Conservation (phyloP, 2,113 vertebrate species). For the Planiliza haematocheilus region DNA sequence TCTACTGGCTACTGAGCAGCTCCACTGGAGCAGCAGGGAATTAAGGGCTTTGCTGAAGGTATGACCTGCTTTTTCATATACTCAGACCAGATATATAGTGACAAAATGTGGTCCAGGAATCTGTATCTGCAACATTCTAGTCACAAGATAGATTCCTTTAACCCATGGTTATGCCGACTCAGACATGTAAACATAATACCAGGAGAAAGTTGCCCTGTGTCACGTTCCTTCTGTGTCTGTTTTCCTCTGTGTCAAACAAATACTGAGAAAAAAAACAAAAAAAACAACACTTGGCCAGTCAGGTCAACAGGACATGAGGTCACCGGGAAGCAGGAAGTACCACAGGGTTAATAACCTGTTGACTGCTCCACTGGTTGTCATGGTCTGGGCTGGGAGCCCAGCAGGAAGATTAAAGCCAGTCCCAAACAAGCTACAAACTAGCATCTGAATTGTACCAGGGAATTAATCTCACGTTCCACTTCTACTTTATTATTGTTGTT, state of each 20-base stretch:
- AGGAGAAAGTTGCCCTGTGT: conserved; percentile 15
- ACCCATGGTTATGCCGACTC: background rate
- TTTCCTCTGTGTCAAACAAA: conserved; percentile 30
- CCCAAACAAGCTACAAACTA: background rate
- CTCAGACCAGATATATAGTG: background rate
- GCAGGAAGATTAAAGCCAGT: background rate
- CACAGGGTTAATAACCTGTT: conserved; percentile 27
- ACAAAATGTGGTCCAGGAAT: background rate
- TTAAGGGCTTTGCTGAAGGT: conserved; percentile 19
- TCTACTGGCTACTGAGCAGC: conserved; percentile 2
- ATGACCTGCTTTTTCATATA: conserved; percentile 18
- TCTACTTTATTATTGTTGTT: too few relatives aligned
- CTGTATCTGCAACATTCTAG: background rate
- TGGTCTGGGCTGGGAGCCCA: background rate
- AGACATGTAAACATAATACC: background rate
- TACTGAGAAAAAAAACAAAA: background rate
- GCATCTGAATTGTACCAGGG: background rate
- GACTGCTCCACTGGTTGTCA: background rate
- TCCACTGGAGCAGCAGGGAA: conserved; percentile 2
- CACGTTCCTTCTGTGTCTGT: background rate
- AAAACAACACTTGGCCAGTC: background rate
- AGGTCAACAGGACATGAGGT: conserved; percentile 53
- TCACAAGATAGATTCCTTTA: background rate
- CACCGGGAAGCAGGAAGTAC: conserved; percentile 52
- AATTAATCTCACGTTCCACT: too few relatives aligned